These are phyloP conservation scores for Tinea pellionella DNA, from an alignment of 2,888 invertebrate species.

Conservation along the genomic window DNA sequence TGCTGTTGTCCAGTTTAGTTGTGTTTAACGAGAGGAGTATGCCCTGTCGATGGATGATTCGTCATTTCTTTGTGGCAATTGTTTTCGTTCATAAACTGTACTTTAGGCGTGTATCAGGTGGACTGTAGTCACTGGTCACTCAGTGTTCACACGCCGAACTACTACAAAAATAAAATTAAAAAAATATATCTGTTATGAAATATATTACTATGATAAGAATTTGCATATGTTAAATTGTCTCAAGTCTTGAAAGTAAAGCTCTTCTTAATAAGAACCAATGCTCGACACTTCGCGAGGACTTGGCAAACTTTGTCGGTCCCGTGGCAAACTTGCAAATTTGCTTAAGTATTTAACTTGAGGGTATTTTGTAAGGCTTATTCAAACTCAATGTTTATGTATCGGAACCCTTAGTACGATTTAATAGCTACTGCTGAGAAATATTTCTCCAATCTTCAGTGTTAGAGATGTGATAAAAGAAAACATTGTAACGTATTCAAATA, in stretches of 20 bases:
- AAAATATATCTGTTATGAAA: too few species aligned
- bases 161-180: too few species aligned
- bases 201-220: background rate
- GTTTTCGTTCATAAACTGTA: too few species aligned
- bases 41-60: too few species aligned
- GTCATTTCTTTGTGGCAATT: too few species aligned
- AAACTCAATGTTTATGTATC: conserved; percentile 15
- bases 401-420: conserved; percentile 6
- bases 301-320: conserved; percentile 17
- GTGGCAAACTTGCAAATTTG: conserved; percentile 23
- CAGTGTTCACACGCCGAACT: too few species aligned
- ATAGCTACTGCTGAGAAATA: background rate
- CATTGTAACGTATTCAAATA: too few species aligned
- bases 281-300: conserved; percentile 6
- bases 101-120: too few species aligned
- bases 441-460: background rate
- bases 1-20: too few species aligned
- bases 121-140: too few species aligned
- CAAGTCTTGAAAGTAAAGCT: background rate
- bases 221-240: background rate
- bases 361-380: conserved; percentile 21
- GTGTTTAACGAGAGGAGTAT: too few species aligned
- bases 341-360: conserved; percentile 24
- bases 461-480: too few species aligned
- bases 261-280: conserved; percentile 12